phyloP scores from a whole-genome alignment of 2,113 vertebrate species.

The Nettapus auritus region DNA sequence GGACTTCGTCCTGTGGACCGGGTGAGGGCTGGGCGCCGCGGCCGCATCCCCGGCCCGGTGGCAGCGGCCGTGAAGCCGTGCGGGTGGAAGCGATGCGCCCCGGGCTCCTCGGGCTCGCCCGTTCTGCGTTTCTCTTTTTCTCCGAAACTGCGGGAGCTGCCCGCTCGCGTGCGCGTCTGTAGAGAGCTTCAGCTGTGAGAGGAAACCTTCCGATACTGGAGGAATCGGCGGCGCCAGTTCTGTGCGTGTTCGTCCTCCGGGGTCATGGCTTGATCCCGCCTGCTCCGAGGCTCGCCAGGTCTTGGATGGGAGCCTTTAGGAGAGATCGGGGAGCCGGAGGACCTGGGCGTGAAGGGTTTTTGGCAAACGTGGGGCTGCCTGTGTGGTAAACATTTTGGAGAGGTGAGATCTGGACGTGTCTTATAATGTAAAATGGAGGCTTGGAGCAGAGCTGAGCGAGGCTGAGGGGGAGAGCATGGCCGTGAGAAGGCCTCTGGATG shows the following conservation, averaged over 20 bases:
- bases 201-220: accelerated
- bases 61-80: not conserved
- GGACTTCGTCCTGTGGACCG: slow-evolving; percentile 96
- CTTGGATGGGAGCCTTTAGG: not conserved
- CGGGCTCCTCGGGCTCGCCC: too few species aligned
- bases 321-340: too few species aligned
- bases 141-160: not conserved
- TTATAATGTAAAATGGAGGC: not conserved
- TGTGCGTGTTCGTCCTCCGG: accelerated
- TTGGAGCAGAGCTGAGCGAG: not conserved
- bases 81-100: too few species aligned
- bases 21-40: slow-evolving; percentile 74
- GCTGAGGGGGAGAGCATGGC: accelerated
- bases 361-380: not conserved
- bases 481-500: accelerated
- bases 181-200: not conserved
- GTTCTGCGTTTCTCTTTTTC: too few species aligned
- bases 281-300: not conserved
- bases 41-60: too few species aligned
- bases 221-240: accelerated
- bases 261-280: accelerated
- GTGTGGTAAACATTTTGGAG: accelerated
- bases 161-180: accelerated
- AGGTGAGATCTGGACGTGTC: not conserved
- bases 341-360: accelerated